A percentile compares a stretch with the other conserved stretches of the same genome.
These are phyloP conservation scores for Nephrotoma flavescens DNA, from an alignment of 2,888 invertebrate species.

Conservation along the genomic window DNA sequence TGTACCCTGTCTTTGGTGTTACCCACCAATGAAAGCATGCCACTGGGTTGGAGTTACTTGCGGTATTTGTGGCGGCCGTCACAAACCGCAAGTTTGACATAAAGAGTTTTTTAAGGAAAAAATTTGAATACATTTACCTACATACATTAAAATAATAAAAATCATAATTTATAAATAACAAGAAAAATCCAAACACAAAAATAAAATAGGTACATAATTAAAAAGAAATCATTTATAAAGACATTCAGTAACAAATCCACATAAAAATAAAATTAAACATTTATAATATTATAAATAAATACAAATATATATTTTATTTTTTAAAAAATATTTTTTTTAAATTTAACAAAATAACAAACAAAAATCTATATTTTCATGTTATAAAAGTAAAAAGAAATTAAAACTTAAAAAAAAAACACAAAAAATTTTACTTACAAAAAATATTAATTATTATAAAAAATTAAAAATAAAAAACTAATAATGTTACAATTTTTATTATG, in stretches of 20 bases:
- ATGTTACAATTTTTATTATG: background rate
- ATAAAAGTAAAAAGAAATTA: background rate
- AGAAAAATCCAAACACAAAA: background rate
- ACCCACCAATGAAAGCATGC: constrained; percentile 71
- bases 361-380: background rate
- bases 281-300: background rate
- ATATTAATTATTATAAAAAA: background rate
- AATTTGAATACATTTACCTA: background rate
- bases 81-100: constrained; percentile 40
- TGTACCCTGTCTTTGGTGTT: constrained; percentile 90
- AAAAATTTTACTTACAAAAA: background rate
- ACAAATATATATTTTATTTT: background rate
- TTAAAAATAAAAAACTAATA: background rate
- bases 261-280: background rate
- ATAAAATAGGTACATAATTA: background rate
- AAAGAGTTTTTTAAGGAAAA: background rate
- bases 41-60: constrained; percentile 71
- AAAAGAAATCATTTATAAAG: background rate
- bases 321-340: background rate
- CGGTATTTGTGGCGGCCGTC: constrained; percentile 71
- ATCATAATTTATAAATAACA: background rate
- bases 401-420: background rate
- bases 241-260: background rate
- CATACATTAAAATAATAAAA: background rate
- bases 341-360: background rate